These are phyloP conservation scores for Eriocheir sinensis DNA, from an alignment of 1,140 invertebrate species.

Conservation along the genomic window DNA sequence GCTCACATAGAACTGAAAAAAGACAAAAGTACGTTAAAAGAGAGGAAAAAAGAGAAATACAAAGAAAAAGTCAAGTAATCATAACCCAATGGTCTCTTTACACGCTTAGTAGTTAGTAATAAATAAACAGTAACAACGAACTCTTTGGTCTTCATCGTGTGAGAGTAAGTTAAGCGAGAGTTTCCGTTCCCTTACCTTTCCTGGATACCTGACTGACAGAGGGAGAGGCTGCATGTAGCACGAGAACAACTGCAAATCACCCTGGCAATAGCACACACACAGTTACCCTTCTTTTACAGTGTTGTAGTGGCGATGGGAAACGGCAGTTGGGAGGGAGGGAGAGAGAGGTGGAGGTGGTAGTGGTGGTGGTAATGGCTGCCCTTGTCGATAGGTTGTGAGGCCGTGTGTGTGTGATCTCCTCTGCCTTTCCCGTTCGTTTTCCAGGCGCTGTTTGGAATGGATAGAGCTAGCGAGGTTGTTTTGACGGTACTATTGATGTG, in stretches of 20 bases:
- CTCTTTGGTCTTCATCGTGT: too few relatives aligned
- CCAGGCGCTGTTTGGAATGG: conserved; percentile 7
- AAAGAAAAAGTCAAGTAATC: background rate
- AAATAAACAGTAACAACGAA: too few relatives aligned
- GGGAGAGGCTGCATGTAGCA: too few relatives aligned
- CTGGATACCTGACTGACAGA: too few relatives aligned
- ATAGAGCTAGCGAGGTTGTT: conserved; percentile 12
- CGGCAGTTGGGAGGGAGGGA: background rate
- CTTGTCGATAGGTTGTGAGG: background rate
- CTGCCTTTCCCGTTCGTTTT: background rate
- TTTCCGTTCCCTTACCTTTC: too few relatives aligned
- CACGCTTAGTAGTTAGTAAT: too few relatives aligned
- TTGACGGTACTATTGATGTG: conserved; percentile 15
- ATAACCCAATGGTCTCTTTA: background rate
- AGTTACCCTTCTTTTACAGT: background rate
- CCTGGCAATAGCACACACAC: background rate
- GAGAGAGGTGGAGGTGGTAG: background rate
- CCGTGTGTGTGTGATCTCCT: background rate
- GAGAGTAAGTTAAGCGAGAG: too few relatives aligned
- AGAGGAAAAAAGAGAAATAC: too few relatives aligned
- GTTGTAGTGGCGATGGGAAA: background rate
- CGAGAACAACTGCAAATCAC: too few relatives aligned
- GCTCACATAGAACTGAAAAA: too few relatives aligned
- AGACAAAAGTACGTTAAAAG: background rate
- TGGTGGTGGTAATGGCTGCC: background rate